Evolutionary conservation across 2,797 vertebrate genomes (phyloP).

Genomic region (Hafferia zeledoni): DNA sequence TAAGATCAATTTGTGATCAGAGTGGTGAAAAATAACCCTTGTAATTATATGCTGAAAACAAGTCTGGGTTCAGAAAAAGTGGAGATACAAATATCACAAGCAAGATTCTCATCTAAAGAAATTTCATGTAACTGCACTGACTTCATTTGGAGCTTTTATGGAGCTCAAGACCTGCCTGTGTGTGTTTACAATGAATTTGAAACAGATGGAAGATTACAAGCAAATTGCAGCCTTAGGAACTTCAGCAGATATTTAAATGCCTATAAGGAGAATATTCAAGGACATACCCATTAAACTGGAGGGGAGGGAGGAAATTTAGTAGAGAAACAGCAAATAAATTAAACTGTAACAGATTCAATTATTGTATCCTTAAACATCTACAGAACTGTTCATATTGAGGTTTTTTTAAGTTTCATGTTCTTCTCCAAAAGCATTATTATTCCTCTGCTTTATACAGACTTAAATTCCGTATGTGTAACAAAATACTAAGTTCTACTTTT

Average conservation of each 20-base stretch:
- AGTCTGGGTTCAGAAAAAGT: not conserved
- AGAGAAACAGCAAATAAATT: not conserved
- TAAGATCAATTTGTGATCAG: not conserved
- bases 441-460: not conserved
- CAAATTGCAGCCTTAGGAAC: not conserved
- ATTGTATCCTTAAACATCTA: not conserved
- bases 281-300: not conserved
- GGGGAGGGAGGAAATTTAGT: not conserved
- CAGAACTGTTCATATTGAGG: not conserved
- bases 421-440: not conserved
- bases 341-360: not conserved
- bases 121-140: not conserved
- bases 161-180: not conserved
- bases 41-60: not conserved
- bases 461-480: not conserved
- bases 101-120: not conserved
- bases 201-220: constrained; percentile 14
- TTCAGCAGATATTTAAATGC: not conserved
- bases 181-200: not conserved
- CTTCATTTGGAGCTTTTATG: not conserved
- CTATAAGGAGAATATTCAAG: not conserved
- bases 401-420: not conserved
- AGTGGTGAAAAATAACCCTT: not conserved
- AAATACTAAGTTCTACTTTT: not conserved
- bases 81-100: not conserved